Evolutionary conservation across 2,113 vertebrate genomes (phyloP), one percentile per base, ranked within the genome.

Genomic region (Oenanthe melanoleuca): DNA sequence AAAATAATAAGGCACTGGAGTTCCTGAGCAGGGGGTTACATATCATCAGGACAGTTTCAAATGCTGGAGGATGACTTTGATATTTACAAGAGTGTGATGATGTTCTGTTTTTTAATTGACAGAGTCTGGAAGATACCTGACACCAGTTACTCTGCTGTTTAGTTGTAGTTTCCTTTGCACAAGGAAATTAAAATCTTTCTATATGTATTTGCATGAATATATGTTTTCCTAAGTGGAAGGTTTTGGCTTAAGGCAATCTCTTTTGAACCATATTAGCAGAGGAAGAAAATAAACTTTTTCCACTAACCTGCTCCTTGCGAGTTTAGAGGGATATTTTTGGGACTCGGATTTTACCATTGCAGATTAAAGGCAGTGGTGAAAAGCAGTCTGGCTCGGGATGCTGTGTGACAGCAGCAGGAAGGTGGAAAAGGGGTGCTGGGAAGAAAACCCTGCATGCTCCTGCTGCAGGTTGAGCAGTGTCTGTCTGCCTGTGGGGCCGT

Each of bases 271-370:
- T 47, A 38, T 49, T 55, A 72, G 37, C 19, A 2, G 3, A 75
- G 3, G 29, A 65, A 61, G 28, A 70, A 70, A 89, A 85, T 2
- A 71, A 47, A 13, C 34, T 17, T 47, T 63, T 55, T 15, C 28
- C n/a, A 18, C 17, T 24, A 15, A 64, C 18, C 25, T 55, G 7
- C 59, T 72, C 20, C 24, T 47, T 1, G 2, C 15, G 18, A 87
- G n/a, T 60, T 89, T 60, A 75, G 44, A 11, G 18, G 10, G 6
- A 53, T 44, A 16, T 16, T 86, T 77, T 56, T 15, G 9, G 44
- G 64, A 52, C 64, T 80, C 0, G 0, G 14, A 26, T 63, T 88
- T 89, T 56, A 66, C 14, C 19, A 1, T 42, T 1, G 2, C 2
- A 34, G 66, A 80, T 22, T 26, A 57, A 69, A 70, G 25, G 40